Conservation (phyloP, 2,888 invertebrate species). For the Buathra laborator region DNA sequence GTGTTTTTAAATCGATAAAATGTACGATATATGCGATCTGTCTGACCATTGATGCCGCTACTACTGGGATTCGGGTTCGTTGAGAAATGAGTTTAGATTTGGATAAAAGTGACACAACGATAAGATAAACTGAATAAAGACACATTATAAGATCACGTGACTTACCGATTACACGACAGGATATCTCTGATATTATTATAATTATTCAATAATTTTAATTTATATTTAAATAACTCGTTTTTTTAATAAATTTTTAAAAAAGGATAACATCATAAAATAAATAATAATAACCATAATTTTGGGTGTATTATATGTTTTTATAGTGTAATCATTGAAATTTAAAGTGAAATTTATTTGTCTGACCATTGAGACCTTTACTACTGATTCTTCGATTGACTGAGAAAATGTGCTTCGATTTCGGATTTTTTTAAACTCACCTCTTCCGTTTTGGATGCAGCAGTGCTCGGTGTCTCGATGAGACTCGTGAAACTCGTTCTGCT, state of each 20-base stretch:
- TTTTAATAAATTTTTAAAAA: too few relatives aligned
- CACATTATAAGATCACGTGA: too few relatives aligned
- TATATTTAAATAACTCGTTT: too few relatives aligned
- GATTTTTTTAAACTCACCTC: constrained; percentile 86
- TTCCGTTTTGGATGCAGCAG: constrained; percentile 84
- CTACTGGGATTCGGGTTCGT: too few relatives aligned
- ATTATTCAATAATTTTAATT: too few relatives aligned
- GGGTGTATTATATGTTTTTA: neutral
- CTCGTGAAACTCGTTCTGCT: constrained; percentile 92
- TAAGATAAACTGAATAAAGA: too few relatives aligned
- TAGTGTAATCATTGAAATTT: neutral
- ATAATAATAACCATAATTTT: too few relatives aligned
- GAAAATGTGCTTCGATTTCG: neutral
- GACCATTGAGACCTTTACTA: neutral
- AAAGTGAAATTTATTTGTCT: neutral
- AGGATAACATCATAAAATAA: too few relatives aligned
- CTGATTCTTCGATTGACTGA: neutral
- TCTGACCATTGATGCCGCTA: constrained; percentile 8
- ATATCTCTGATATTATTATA: too few relatives aligned
- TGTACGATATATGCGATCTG: neutral
- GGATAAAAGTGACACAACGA: too few relatives aligned
- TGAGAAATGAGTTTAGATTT: too few relatives aligned
- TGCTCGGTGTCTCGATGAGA: constrained; percentile 86
- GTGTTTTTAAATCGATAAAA: neutral
- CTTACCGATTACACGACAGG: too few relatives aligned